These are phyloP conservation scores for Acipenser transmontanus DNA, from an alignment of 2,797 vertebrate genomes.

Conservation along the genomic window DNA sequence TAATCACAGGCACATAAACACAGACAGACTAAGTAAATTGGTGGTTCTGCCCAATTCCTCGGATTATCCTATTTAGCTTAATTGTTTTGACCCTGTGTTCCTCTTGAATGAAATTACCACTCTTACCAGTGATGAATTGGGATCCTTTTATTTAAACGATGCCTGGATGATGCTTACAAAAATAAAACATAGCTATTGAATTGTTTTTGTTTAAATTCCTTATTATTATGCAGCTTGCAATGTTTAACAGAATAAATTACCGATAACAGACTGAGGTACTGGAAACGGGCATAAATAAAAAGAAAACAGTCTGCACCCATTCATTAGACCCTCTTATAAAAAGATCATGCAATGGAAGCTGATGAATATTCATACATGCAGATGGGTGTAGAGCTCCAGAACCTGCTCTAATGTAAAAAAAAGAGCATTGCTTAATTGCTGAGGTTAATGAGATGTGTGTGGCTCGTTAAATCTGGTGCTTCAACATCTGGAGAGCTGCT, in stretches of 20 bases:
- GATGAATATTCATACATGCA: neutral
- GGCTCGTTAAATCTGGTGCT: neutral
- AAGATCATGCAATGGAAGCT: neutral
- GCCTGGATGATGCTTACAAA: too few species aligned
- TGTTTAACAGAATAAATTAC: constrained; percentile 1
- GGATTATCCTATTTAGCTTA: too few species aligned
- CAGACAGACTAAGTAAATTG: too few species aligned
- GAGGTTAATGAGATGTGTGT: constrained; percentile 1
- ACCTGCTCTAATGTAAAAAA: neutral
- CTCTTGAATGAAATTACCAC: too few species aligned
- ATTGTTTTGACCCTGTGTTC: too few species aligned
- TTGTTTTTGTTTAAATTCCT: too few species aligned
- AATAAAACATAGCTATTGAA: too few species aligned
- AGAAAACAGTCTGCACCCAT: too few species aligned
- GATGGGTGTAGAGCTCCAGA: neutral
- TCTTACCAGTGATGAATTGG: too few species aligned
- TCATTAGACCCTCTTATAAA: neutral
- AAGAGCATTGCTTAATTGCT: neutral
- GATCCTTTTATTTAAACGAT: too few species aligned
- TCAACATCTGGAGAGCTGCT: neutral
- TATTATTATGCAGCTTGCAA: neutral
- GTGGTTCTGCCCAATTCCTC: too few species aligned
- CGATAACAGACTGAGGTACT: neutral
- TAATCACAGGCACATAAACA: too few species aligned
- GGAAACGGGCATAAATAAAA: neutral